Conservation (phyloP, 1,140 invertebrate genomes). For the Drosophila melanogaster region Release_6_plus_ISO1_MT NC_004354.4:10182001-10182500, state of each 20-base stretch:
- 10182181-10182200: not conserved
- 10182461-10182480: conserved; percentile 39
- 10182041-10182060: conserved; percentile 25
- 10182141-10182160: not conserved
- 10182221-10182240: conserved; percentile 3
- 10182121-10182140: no score
- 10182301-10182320: not conserved
- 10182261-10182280: conserved; percentile 1
- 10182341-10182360: not conserved
- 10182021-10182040: conserved; percentile 20
- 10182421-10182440: conserved; percentile 60
- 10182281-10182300: not conserved
- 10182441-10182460: conserved; percentile 29
- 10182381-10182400: conserved; percentile 1
- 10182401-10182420: conserved; percentile 28
- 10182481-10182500: conserved; percentile 21
- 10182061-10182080: not conserved
- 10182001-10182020: conserved; percentile 25
- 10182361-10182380: conserved; percentile 29
- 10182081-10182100: no score
- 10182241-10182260: not conserved
- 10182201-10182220: not conserved
- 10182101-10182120: no score
- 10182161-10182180: no score
- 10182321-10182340: not conserved